Evolutionary conservation across 2,797 vertebrate genomes (phyloP).

Genomic region (Hoplostethus atlanticus): DNA sequence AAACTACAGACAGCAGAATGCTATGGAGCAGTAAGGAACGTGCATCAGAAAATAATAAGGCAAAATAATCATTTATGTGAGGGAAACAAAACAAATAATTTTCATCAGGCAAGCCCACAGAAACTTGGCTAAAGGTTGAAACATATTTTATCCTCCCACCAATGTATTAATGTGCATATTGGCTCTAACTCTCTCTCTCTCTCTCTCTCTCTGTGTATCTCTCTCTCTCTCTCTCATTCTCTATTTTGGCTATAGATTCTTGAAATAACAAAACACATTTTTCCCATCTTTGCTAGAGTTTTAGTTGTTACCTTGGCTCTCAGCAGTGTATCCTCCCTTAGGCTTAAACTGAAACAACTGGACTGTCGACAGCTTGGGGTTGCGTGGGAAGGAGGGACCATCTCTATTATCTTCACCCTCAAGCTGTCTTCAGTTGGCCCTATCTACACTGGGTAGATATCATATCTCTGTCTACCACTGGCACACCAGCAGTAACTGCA

Average conservation of each 20-base stretch:
- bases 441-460: constrained; percentile 33
- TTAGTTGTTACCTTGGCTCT: constrained; percentile 67
- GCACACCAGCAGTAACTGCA: constrained; percentile 16
- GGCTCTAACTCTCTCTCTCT: not conserved
- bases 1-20: constrained; percentile 37
- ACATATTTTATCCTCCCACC: no score
- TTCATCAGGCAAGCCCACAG: not conserved
- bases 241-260: not conserved
- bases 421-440: constrained; percentile 61
- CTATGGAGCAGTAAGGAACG: not conserved
- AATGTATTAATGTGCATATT: not conserved
- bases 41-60: not conserved
- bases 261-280: constrained; percentile 22
- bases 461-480: constrained; percentile 72
- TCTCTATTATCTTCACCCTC: constrained; percentile 67
- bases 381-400: constrained; percentile 24
- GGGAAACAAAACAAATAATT: not conserved
- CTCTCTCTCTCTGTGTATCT: not conserved
- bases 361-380: constrained; percentile 33
- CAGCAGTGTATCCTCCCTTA: constrained; percentile 37
- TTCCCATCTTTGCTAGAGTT: constrained; percentile 9
- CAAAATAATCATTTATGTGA: constrained; percentile 18
- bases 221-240: not conserved
- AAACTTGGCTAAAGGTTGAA: not conserved
- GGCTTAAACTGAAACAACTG: constrained; percentile 35